A percentile compares a stretch with the other conserved stretches of the same genome.
Conservation (phyloP, 1,140 invertebrate species). For the Diorhabda carinulata region DNA sequence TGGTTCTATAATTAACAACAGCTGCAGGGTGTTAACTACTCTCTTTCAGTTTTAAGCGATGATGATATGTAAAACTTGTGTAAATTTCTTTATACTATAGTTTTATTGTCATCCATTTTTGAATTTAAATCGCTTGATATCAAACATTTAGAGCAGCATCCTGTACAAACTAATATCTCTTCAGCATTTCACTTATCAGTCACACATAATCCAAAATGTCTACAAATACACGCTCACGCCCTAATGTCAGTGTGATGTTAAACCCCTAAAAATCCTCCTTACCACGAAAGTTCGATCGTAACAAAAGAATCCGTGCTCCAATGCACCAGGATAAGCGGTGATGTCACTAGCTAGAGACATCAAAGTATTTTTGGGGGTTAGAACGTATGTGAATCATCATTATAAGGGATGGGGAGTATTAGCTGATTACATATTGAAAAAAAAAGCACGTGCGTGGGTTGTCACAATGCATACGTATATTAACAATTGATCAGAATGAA, state of each 20-base stretch:
- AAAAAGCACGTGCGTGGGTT: neutral
- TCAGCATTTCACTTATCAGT: neutral
- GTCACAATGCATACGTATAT: neutral
- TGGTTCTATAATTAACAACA: no score
- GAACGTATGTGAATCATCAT: neutral
- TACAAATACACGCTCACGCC: neutral
- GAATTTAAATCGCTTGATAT: no score
- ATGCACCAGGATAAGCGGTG: conserved; percentile 1
- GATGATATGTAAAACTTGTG: no score
- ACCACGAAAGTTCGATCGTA: neutral
- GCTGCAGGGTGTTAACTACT: no score
- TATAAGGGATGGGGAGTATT: conserved; percentile 5
- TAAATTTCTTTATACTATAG: no score
- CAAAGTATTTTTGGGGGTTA: conserved; percentile 5
- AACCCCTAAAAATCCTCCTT: neutral
- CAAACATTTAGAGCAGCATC: neutral
- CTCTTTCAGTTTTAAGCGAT: no score
- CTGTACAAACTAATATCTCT: neutral
- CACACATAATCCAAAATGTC: neutral
- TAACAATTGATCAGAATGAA: no score
- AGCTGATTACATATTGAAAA: conserved; percentile 15
- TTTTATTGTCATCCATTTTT: no score
- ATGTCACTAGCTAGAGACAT: conserved; percentile 5
- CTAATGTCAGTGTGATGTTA: neutral
- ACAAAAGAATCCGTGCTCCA: neutral